These are phyloP conservation scores for Melipona bicolor DNA, from an alignment of 2,888 invertebrate genomes.

Conservation along the genomic window DNA sequence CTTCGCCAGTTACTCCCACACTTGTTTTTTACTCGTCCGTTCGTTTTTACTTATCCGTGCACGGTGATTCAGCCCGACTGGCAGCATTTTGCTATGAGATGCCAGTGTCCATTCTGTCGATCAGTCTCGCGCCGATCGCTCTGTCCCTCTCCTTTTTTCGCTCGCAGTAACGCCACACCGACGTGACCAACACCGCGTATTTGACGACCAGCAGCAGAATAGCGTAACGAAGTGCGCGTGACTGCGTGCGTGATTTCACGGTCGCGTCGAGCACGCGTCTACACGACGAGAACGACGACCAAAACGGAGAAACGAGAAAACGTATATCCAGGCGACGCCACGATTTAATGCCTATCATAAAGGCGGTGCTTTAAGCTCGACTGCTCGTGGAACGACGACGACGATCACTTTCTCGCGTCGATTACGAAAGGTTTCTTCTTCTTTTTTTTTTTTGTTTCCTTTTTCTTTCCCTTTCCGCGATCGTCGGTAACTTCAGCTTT, in stretches of 20 bases:
- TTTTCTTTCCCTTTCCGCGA: background rate
- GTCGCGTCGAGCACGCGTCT: slow-evolving; percentile 1
- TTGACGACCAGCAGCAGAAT: slow-evolving; percentile 76
- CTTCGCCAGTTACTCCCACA: slow-evolving; percentile 2
- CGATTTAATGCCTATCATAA: slow-evolving; percentile 44
- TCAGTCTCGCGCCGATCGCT: slow-evolving; percentile 8
- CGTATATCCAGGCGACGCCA: slow-evolving; percentile 55
- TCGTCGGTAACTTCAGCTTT: slow-evolving; percentile 23
- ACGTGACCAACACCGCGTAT: slow-evolving; percentile 75
- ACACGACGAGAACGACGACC: slow-evolving; percentile 23
- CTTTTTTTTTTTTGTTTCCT: too few relatives aligned
- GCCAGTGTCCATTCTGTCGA: slow-evolving; percentile 49
- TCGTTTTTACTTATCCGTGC: slow-evolving; percentile 19
- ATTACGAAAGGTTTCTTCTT: slow-evolving; percentile 17
- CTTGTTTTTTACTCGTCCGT: slow-evolving; percentile 3
- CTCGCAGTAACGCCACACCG: slow-evolving; percentile 69
- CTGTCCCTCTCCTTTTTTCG: background rate
- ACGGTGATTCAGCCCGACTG: slow-evolving; percentile 20
- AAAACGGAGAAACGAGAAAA: slow-evolving; percentile 4
- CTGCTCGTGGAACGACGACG: background rate
- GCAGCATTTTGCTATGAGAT: slow-evolving; percentile 52
- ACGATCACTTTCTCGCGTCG: background rate
- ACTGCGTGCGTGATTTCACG: slow-evolving; percentile 60
- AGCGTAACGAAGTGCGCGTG: slow-evolving; percentile 72
- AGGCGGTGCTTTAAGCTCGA: background rate